A percentile compares a stretch with the other conserved stretches of the same genome.
phyloP scores from a whole-genome alignment of 1,140 invertebrate genomes.

The Drosophila mayri region DNA sequence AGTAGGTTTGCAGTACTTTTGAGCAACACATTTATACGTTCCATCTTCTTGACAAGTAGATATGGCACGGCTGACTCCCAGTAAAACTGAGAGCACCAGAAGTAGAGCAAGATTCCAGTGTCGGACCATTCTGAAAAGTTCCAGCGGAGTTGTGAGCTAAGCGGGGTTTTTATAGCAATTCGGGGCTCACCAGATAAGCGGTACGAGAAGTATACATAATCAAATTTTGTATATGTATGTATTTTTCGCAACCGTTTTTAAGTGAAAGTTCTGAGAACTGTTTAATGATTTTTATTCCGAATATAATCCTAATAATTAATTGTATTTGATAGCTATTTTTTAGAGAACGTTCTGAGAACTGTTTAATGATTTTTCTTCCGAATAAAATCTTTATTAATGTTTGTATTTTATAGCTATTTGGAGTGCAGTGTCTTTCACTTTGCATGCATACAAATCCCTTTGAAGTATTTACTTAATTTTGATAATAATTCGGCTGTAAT shows the following conservation, averaged over 20 bases:
- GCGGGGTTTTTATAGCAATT: not conserved
- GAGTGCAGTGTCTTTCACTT: too few relatives aligned
- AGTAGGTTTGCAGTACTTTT: accelerated
- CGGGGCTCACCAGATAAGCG: not conserved
- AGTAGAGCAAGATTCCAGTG: slow-evolving; percentile 5
- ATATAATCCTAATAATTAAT: not conserved
- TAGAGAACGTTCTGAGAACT: not conserved
- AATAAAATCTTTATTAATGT: not conserved
- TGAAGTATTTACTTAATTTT: not conserved
- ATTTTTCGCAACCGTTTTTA: not conserved
- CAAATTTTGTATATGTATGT: not conserved
- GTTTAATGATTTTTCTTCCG: not conserved
- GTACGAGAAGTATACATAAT: not conserved
- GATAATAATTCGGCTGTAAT: not conserved
- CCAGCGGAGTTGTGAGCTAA: too few relatives aligned
- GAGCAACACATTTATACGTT: not conserved
- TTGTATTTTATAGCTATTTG: not conserved
- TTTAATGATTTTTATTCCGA: not conserved
- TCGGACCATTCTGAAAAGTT: not conserved
- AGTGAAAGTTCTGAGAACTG: not conserved
- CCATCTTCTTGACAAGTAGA: not conserved
- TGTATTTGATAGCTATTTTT: not conserved
- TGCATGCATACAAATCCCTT: not conserved
- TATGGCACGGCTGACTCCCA: not conserved
- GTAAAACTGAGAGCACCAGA: not conserved